Evolutionary conservation across 2,888 invertebrate genomes (phyloP), one percentile per base, ranked within the genome.

Genomic region (Thymelicus lineola): DNA sequence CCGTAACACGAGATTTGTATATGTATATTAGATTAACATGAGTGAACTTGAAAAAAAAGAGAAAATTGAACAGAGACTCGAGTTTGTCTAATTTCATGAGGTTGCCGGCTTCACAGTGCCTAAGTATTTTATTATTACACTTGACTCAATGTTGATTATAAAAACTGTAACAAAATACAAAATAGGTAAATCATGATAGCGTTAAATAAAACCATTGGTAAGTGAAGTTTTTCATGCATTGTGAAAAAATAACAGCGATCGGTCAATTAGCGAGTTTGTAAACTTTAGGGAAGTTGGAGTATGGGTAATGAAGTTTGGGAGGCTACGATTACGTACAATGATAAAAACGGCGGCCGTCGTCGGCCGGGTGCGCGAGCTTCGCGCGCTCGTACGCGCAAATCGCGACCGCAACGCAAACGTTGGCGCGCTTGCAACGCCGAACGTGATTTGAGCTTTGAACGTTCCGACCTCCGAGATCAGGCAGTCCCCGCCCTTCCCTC

Each of bases 381-480:
- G 76, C 76, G 77, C 78, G 77, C 68, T 66, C 20, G 17, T 70
- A 70, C 53, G 28, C 67, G 64, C 75, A 80, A 72, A 64, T 62
- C 73, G 77, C 77, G 81, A 66, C 75, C 81, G 75, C 78, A 79
- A 45, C 78, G 79, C 74, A 75, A 66, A 20, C 74, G 74, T 72
- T 63, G 75, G 73, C 79, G 80, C 78, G 79, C 85, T 82, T 84
- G 86, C 80, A 84, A 82, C 81, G 87, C 88, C 89, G 84, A 89
- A 85, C 85, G 88, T 82, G 88, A 89, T 90, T 89, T 86, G 80
- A 86, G 86, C 78, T 73, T 73, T 59, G 71, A 72, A 67, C 67
- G 71, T 77, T 75, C 77, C 77, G 77, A 79, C 76, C 80, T 79
- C 75, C 77, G 77, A 82, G 84, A 84, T 85, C 84, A 82, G 78